phyloP scores from a whole-genome alignment of 2,113 vertebrate species.

The Tetrao urogallus region DNA sequence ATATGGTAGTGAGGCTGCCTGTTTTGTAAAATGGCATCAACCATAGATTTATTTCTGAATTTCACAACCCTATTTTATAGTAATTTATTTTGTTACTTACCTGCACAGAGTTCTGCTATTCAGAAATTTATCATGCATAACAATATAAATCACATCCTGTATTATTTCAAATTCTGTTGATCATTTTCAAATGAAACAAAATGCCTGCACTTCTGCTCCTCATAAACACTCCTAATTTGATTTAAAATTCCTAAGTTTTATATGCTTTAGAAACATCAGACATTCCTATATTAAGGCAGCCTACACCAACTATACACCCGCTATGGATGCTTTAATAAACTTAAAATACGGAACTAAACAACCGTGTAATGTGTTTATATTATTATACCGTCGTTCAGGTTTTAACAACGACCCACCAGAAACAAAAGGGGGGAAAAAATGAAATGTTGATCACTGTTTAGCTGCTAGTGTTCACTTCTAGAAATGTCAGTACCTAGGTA shows the following conservation, averaged over 20 bases:
- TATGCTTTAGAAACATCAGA: neutral
- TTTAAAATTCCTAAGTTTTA: neutral
- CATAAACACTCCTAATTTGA: neutral
- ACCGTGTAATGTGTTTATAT: neutral
- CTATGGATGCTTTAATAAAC: neutral
- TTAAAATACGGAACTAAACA: neutral
- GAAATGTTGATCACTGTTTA: rapidly evolving
- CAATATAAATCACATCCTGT: neutral
- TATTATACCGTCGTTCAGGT: neutral
- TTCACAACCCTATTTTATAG: neutral
- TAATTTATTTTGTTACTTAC: neutral
- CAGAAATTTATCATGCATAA: neutral
- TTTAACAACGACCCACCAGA: neutral
- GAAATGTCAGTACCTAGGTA: neutral
- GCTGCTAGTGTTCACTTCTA: neutral
- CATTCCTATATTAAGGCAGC: neutral
- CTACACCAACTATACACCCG: neutral
- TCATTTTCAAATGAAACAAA: neutral
- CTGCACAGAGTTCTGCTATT: neutral
- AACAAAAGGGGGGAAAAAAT: neutral
- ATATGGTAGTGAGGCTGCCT: neutral
- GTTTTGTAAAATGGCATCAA: neutral
- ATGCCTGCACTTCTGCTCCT: neutral
- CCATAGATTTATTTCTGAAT: neutral
- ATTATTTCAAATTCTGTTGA: neutral